These are phyloP conservation scores for Pogonophryne albipinna DNA, from an alignment of 2,797 vertebrate species.

Conservation along the genomic window DNA sequence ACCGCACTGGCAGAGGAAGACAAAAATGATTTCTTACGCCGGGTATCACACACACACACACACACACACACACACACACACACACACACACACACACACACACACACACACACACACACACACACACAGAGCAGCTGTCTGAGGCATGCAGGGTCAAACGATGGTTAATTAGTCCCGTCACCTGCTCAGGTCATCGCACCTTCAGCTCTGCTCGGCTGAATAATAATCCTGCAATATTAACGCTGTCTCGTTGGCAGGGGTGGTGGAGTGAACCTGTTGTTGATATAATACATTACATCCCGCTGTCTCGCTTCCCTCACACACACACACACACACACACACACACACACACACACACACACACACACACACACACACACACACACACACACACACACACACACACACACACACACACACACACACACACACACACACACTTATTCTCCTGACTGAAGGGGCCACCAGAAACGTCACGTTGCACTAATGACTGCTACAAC, in stretches of 20 bases:
- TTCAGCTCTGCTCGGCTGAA: constrained; percentile 74
- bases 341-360: too few species aligned
- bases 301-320: constrained; percentile 57
- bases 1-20: constrained; percentile 50
- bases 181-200: constrained; percentile 81
- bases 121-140: constrained; percentile 74
- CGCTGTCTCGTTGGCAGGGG: constrained; percentile 66
- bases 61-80: constrained; percentile 32
- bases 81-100: constrained; percentile 37
- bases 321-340: neutral
- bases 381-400: neutral
- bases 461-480: constrained; percentile 77
- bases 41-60: constrained; percentile 35
- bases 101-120: constrained; percentile 47
- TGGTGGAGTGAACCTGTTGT: constrained; percentile 78
- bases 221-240: constrained; percentile 81
- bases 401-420: too few species aligned
- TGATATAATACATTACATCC: constrained; percentile 73
- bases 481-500: constrained; percentile 77
- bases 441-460: constrained; percentile 53
- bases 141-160: constrained; percentile 79
- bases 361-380: constrained; percentile 8
- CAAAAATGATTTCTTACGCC: constrained; percentile 49
- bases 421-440: neutral
- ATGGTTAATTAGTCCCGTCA: constrained; percentile 83